phyloP scores from a whole-genome alignment of 2,797 vertebrate species.

The Buceros bicornis region DNA sequence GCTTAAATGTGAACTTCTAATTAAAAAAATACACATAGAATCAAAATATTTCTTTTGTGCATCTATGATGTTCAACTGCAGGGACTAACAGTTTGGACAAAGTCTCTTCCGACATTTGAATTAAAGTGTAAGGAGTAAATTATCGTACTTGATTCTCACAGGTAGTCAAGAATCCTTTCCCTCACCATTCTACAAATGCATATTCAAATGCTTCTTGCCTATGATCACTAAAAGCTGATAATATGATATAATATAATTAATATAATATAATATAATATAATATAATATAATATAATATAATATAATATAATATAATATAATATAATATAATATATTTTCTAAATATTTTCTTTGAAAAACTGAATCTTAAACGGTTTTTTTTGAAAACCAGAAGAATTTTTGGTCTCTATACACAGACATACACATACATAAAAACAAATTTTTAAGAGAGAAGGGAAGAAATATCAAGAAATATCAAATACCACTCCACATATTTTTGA shows the following conservation, averaged over 20 bases:
- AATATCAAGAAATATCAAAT: neutral
- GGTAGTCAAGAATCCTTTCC: neutral
- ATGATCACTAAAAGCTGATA: neutral
- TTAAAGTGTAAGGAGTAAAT: neutral
- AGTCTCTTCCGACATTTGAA: neutral
- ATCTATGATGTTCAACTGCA: neutral
- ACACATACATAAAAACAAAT: neutral
- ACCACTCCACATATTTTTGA: neutral
- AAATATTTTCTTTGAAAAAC: neutral
- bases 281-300: neutral
- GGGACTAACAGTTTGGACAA: neutral
- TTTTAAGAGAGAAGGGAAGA: neutral
- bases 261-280: neutral
- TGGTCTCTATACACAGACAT: neutral
- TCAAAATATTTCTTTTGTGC: neutral
- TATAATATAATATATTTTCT: neutral
- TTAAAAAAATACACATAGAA: neutral
- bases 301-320: neutral
- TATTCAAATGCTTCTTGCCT: neutral
- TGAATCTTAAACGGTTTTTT: neutral
- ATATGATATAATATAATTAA: neutral
- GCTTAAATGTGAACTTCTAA: neutral
- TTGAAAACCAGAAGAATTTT: neutral
- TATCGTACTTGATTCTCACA: neutral
- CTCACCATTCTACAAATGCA: neutral